Base-by-base conservation (phyloP, 2,113 vertebrate genomes). In the Chamaea fasciata region DNA sequence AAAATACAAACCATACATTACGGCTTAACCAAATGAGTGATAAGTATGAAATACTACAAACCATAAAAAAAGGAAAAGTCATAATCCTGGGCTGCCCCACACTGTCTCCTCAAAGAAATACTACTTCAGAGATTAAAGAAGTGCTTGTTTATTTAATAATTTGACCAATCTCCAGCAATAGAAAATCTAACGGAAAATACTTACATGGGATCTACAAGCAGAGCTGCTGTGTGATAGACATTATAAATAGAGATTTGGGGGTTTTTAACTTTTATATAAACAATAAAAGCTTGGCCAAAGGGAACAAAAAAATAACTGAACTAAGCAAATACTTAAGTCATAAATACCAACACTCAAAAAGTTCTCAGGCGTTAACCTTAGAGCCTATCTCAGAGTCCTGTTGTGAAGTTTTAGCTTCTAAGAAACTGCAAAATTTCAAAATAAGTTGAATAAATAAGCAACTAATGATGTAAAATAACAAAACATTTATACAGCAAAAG, bases 1-100 rank as follows among this genome's bases (percentile, higher is more conserved):
- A 71, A 91, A 87, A 94, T 12, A 87, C 26, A 81, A 96, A 64
- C 70, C 87, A 90, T 35, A 49, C 15, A 19, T 28, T 64, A 68
- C 0, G 0, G 83, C 80, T 95, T 82, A 91, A 70, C 41, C 64
- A 86, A 74, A 65, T 1, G 3, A 81, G 56, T n/a, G 69, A 92
- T 78, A 89, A 94, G 49, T 70, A 87, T 81, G 44, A 94, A 94
- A 92, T 93, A 94, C 13, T 86, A 70, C 44, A 78, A 75, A 35
- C 28, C 52, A 81, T 63, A 53, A 64, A 87, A 78, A 81, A 82
- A 79, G 31, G 30, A 39, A 89, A 89, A 86, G 75, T 21, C 41
- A 60, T 64, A 78, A 94, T 96, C 77, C 49, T 75, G 69, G 65
- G 37, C 83, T 89, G 77, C 62, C 57, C 71, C 87, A 92, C 71